Conservation (phyloP, 2,797 vertebrate species). For the Poecilia wingei region DNA sequence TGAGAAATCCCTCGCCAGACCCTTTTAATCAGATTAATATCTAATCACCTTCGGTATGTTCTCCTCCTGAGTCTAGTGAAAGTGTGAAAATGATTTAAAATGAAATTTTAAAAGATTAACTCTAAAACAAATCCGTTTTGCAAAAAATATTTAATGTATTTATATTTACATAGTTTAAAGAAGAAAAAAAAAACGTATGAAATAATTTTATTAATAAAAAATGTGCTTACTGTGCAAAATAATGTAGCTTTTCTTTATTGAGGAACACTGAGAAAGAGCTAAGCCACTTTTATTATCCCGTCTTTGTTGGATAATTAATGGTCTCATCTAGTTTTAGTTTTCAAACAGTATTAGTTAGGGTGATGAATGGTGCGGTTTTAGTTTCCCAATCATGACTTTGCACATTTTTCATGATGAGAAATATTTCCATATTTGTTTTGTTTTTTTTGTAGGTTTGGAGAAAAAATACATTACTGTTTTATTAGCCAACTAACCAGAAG, state of each 20-base stretch:
- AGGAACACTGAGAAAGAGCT: neutral
- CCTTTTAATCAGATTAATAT: conserved; percentile 41
- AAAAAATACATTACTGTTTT: neutral
- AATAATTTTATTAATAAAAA: neutral
- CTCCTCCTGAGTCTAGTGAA: neutral
- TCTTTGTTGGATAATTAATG: neutral
- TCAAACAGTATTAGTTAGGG: neutral
- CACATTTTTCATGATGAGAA: neutral
- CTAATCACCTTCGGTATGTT: conserved; percentile 49
- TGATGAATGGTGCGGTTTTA: neutral
- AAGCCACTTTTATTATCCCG: neutral
- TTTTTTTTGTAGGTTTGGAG: no score
- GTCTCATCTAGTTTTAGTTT: neutral
- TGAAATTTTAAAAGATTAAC: neutral
- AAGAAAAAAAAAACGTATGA: neutral
- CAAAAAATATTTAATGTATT: neutral
- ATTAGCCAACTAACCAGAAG: neutral
- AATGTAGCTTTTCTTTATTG: neutral
- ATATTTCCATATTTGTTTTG: neutral
- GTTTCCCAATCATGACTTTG: neutral
- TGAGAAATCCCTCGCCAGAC: conserved; percentile 28
- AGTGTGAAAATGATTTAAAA: neutral
- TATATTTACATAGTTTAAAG: neutral
- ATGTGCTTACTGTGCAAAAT: neutral
- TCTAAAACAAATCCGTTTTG: neutral